Evolutionary conservation across 2,113 vertebrate genomes (phyloP).

Genomic region (Aplodontia rufa): DNA sequence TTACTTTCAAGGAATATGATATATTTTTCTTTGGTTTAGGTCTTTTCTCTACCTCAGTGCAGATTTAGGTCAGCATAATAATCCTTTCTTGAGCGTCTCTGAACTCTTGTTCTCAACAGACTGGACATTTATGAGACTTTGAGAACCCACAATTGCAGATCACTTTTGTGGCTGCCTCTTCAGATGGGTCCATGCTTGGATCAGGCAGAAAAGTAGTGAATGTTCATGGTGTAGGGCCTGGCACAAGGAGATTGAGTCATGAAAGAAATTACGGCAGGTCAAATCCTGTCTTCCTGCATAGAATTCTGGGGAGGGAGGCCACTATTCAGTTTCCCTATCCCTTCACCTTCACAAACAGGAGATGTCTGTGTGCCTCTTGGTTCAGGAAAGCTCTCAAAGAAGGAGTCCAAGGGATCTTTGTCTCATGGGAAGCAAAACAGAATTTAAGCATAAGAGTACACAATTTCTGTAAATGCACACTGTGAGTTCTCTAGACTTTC

Average conservation of each 20-base stretch:
- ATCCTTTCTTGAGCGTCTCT: neutral
- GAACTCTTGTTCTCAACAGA: neutral
- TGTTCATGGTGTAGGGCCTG: neutral
- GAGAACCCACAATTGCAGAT: neutral
- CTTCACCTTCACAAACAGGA: neutral
- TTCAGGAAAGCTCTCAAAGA: neutral
- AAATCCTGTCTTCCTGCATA: neutral
- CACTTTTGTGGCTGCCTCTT: neutral
- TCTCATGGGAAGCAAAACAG: constrained; percentile 16
- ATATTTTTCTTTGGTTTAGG: constrained; percentile 35
- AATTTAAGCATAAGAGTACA: neutral
- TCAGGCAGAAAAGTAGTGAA: neutral
- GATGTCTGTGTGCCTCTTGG: neutral
- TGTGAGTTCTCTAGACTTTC: neutral
- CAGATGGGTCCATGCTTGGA: neutral
- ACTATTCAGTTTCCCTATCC: neutral
- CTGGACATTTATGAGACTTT: neutral
- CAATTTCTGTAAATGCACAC: neutral
- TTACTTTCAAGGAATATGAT: constrained; percentile 30
- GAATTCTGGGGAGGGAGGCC: neutral
- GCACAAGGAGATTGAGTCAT: neutral
- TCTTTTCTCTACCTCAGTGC: neutral
- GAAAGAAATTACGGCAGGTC: neutral
- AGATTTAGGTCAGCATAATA: neutral
- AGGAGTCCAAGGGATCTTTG: neutral